These are phyloP conservation scores for Sylvilagus floridanus DNA, from an alignment of 2,797 vertebrate species.

Conservation along the genomic window DNA sequence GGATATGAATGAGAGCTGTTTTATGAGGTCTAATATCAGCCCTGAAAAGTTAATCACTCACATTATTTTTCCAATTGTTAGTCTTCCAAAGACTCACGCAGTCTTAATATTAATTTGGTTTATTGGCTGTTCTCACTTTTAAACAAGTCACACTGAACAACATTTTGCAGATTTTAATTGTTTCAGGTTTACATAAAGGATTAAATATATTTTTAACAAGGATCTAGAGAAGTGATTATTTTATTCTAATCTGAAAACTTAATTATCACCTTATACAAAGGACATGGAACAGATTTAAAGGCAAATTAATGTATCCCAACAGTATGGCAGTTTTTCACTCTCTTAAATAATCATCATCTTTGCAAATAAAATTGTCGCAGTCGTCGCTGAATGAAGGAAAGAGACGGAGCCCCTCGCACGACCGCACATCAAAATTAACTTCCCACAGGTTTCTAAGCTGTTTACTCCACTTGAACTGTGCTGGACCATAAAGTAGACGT, in stretches of 20 bases:
- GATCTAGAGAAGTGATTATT: slow-evolving; percentile 93
- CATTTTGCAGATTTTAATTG: slow-evolving; percentile 87
- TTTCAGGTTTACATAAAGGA: slow-evolving; percentile 86
- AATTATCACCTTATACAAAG: slow-evolving; percentile 97
- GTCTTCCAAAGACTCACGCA: slow-evolving; percentile 83
- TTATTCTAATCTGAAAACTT: slow-evolving; percentile 98
- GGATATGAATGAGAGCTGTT: slow-evolving; percentile 82
- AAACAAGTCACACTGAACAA: slow-evolving; percentile 82
- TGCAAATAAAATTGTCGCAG: slow-evolving; percentile 92
- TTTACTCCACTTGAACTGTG: slow-evolving; percentile 82
- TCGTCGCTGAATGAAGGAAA: slow-evolving; percentile 85
- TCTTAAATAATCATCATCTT: slow-evolving; percentile 96
- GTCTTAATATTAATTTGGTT: slow-evolving; percentile 82
- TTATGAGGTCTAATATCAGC: slow-evolving; percentile 85
- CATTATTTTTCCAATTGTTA: slow-evolving; percentile 86
- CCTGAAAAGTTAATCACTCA: slow-evolving; percentile 86
- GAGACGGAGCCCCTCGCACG: slow-evolving; percentile 77
- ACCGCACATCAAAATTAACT: slow-evolving; percentile 87
- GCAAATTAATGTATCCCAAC: slow-evolving; percentile 98
- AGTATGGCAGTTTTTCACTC: slow-evolving; percentile 98
- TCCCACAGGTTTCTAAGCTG: slow-evolving; percentile 85
- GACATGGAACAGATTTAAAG: slow-evolving; percentile 94
- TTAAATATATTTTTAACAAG: slow-evolving; percentile 92
- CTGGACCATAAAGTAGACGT: slow-evolving; percentile 83
- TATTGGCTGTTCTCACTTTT: slow-evolving; percentile 79